phyloP scores from a whole-genome alignment of 2,113 vertebrate genomes.

The Emydura subglobosa region DNA sequence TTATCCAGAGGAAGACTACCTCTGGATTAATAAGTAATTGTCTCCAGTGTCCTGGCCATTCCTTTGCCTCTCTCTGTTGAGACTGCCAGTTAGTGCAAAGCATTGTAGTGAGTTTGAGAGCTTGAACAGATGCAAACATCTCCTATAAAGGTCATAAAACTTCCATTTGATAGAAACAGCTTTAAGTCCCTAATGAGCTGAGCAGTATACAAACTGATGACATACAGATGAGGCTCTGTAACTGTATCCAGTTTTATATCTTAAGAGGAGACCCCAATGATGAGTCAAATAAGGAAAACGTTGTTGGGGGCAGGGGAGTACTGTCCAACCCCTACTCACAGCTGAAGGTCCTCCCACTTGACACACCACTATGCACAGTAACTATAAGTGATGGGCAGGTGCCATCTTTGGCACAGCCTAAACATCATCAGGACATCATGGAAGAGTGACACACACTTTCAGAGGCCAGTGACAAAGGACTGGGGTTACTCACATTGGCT shows the following conservation, averaged over 20 bases:
- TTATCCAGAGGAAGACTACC: background rate
- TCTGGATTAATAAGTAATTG: background rate
- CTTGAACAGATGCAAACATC: background rate
- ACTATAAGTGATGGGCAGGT: too few species aligned
- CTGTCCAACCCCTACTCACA: background rate
- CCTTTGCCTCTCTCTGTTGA: background rate
- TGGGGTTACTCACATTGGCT: background rate
- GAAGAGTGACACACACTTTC: background rate
- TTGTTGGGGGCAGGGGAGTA: accelerated
- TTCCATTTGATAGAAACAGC: background rate
- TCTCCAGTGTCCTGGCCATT: background rate
- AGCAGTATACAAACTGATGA: background rate
- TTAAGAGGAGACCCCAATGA: background rate
- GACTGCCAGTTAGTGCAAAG: background rate
- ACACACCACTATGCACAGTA: too few species aligned
- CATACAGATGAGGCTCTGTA: background rate
- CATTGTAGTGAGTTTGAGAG: background rate
- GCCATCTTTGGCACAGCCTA: too few species aligned
- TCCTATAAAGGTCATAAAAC: background rate
- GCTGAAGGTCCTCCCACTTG: background rate
- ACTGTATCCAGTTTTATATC: background rate
- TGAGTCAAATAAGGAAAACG: background rate
- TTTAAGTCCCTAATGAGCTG: background rate
- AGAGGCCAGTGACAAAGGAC: background rate
- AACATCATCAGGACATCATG: too few species aligned